Conservation (phyloP, 2,888 invertebrate species). For the Idaea aversata region DNA sequence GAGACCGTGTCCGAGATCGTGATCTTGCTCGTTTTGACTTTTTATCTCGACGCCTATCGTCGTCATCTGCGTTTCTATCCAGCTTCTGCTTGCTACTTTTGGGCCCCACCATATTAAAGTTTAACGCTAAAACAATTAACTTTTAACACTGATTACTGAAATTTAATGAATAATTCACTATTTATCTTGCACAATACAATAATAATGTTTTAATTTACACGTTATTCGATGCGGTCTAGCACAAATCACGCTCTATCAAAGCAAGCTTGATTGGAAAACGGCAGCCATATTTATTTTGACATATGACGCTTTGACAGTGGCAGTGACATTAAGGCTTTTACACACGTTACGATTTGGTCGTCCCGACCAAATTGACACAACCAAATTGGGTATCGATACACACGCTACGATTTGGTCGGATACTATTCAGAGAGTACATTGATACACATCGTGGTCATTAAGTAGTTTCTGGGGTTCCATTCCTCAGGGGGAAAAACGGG, state of each 20-base stretch:
- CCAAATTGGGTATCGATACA: no score
- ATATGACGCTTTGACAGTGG: slow-evolving; percentile 2
- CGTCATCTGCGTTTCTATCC: slow-evolving; percentile 46
- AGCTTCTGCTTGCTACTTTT: slow-evolving; percentile 58
- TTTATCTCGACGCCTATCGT: slow-evolving; percentile 49
- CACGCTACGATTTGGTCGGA: no score
- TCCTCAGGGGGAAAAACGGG: no score
- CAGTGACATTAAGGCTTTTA: slow-evolving; percentile 7
- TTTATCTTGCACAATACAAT: not conserved
- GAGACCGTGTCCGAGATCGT: slow-evolving; percentile 55
- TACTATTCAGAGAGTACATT: no score
- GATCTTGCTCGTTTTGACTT: slow-evolving; percentile 55
- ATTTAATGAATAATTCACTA: not conserved
- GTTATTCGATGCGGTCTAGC: slow-evolving; percentile 4
- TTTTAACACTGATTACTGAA: not conserved
- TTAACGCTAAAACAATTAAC: not conserved
- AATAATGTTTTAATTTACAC: not conserved
- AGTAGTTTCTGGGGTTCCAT: no score
- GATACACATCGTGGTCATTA: no score
- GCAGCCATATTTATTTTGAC: slow-evolving; percentile 33
- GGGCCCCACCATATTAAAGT: slow-evolving; percentile 50
- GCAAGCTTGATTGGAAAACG: slow-evolving; percentile 14
- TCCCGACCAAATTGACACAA: no score
- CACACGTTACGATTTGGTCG: no score
- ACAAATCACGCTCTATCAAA: slow-evolving; percentile 5